phyloP scores from a whole-genome alignment of 2,888 invertebrate species.

The Plagodis dolabraria region DNA sequence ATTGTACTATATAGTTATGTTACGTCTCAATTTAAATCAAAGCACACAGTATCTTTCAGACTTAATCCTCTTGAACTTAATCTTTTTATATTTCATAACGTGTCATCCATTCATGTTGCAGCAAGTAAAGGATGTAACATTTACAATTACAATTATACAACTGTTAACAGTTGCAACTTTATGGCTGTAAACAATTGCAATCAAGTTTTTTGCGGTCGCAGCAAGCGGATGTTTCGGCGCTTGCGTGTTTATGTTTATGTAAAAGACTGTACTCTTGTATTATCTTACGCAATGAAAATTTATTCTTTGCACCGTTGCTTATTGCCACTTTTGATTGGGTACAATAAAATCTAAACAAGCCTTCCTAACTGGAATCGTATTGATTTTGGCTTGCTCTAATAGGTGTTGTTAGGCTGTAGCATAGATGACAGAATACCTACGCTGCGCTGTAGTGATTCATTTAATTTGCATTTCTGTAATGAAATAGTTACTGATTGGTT shows the following conservation, averaged over 20 bases:
- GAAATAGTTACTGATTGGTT: too few species aligned
- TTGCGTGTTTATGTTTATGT: constrained; percentile 15
- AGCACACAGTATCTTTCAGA: not conserved
- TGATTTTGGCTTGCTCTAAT: too few species aligned
- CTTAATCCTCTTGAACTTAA: constrained; percentile 8
- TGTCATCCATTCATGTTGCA: constrained; percentile 12
- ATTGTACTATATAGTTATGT: too few species aligned
- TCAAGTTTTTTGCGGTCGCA: constrained; percentile 17
- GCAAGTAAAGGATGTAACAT: constrained; percentile 19
- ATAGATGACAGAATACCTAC: too few species aligned
- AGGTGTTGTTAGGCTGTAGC: too few species aligned
- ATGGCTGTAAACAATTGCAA: constrained; percentile 19
- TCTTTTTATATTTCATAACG: constrained; percentile 10
- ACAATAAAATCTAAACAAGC: too few species aligned
- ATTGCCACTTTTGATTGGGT: not conserved
- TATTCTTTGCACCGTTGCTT: not conserved
- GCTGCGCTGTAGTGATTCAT: too few species aligned
- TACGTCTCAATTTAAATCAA: not conserved
- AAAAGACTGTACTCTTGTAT: constrained; percentile 21
- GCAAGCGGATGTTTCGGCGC: constrained; percentile 17
- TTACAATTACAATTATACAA: constrained; percentile 12
- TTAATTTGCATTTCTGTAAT: too few species aligned
- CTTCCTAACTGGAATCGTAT: too few species aligned
- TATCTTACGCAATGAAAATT: constrained; percentile 18
- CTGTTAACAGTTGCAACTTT: constrained; percentile 14